phyloP scores from a whole-genome alignment of 2,113 vertebrate species.

The Urocynchramus pylzowi region DNA sequence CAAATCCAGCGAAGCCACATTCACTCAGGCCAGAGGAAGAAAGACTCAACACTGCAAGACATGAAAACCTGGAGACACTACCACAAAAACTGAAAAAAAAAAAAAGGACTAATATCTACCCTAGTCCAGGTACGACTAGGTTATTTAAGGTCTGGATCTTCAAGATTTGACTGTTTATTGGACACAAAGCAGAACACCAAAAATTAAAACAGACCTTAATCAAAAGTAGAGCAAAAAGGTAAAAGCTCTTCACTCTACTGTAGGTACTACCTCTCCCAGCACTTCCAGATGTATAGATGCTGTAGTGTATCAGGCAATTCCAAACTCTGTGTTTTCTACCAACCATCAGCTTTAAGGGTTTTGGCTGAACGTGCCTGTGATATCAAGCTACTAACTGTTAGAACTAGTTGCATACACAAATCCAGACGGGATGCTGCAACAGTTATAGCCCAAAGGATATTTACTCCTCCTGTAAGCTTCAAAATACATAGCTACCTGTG shows the following conservation, averaged over 20 bases:
- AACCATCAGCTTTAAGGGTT: accelerated
- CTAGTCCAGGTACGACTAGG: too few relatives aligned
- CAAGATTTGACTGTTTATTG: background rate
- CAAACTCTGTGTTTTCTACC: background rate
- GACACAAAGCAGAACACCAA: background rate
- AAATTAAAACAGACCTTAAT: background rate
- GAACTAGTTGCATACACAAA: background rate
- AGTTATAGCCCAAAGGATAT: too few relatives aligned
- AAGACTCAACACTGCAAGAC: background rate
- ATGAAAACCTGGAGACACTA: background rate
- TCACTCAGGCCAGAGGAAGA: background rate
- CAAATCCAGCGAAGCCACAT: background rate
- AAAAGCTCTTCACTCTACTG: background rate
- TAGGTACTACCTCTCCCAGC: background rate
- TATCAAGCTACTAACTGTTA: background rate
- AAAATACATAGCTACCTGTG: background rate
- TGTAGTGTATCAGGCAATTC: background rate
- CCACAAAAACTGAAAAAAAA: background rate
- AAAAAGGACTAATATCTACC: background rate
- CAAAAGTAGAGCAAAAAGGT: background rate
- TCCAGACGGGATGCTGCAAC: background rate
- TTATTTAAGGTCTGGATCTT: too few relatives aligned
- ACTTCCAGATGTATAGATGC: accelerated
- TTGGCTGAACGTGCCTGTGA: background rate
- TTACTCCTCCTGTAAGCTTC: background rate